Conservation (phyloP, 2,797 vertebrate species). For the Coluber constrictor region DNA sequence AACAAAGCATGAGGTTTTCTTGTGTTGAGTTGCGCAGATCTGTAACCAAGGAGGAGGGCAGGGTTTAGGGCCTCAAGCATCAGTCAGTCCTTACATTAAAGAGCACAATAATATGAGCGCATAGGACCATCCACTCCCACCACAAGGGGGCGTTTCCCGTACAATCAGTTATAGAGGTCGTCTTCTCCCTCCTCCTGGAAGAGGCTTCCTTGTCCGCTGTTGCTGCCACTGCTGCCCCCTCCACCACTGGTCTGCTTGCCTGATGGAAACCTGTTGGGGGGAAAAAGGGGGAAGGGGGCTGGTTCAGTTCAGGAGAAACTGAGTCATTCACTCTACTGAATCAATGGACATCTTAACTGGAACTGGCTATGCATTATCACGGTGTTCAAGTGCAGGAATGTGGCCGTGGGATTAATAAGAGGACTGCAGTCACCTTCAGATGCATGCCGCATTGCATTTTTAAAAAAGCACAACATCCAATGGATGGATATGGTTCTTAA, state of each 20-base stretch:
- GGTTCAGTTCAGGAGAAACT: neutral
- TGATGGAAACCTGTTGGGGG: conserved; percentile 70
- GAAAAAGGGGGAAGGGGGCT: neutral
- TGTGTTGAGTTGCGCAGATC: neutral
- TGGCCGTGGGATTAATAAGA: neutral
- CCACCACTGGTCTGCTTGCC: conserved; percentile 49
- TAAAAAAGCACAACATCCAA: neutral
- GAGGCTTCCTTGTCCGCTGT: conserved; percentile 54
- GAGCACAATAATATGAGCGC: neutral
- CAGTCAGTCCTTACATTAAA: neutral
- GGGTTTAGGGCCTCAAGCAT: neutral
- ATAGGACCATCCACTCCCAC: neutral
- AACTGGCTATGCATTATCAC: neutral
- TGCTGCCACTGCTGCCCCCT: conserved; percentile 52
- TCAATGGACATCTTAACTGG: neutral
- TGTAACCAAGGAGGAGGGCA: neutral
- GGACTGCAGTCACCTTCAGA: neutral
- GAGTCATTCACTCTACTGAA: neutral
- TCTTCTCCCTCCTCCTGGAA: conserved; percentile 73
- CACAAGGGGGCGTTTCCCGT: neutral
- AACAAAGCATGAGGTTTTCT: neutral
- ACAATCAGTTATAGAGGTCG: conserved; percentile 76
- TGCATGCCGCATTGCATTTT: neutral
- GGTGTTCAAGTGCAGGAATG: neutral
- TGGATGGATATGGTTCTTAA: neutral